Evolutionary conservation across 2,888 invertebrate genomes (phyloP), one percentile per base, ranked within the genome.

Genomic region (Phoenoteleia sp.): DNA sequence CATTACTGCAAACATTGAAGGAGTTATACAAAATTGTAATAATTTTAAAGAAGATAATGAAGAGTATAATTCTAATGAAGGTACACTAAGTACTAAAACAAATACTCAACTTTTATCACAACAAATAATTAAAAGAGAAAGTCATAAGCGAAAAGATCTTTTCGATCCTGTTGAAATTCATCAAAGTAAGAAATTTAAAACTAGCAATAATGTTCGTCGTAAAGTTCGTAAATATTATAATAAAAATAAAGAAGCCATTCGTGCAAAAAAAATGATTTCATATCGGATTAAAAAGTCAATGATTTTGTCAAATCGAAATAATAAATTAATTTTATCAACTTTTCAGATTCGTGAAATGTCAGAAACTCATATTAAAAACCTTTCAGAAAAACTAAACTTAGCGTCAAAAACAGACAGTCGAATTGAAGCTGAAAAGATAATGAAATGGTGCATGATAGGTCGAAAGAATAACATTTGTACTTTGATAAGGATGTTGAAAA

Each of bases 401-500:
- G n/a, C 25, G 27, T 52, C 60, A 39, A 23, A 60, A 11, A 21
- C 23, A 39, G 60, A 60, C 7, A 60, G 15, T n/a, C 19, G 36
- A 23, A 60, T 60, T 9, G 60, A 60, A 39, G 60, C 39, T 39
- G 60, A 60, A 39, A 60, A 60, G 19, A 60, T 60, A 13, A 60
- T 60, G 19, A 60, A 60, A 39, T 39, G 36, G 29, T 64, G 64
- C 15, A 21, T 47, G 13, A 9, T 27, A 23, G 64, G 19, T 6
- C 13, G 64, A 64, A 45, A 64, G 19, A 21, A 47, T 64, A 13
- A 47, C 7, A 6, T 47, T 5, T 45, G 64, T 19, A 11, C 17
- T 47, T 64, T 64, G 23, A 9, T 29, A 19, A 45, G 64, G 29
- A 64, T 17, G 5, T 25, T 64, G 19, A 64, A 45, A 64, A 29